A percentile compares a stretch with the other conserved stretches of the same genome.
Conservation (phyloP, 2,113 vertebrate genomes). For the Cepphus grylle region DNA sequence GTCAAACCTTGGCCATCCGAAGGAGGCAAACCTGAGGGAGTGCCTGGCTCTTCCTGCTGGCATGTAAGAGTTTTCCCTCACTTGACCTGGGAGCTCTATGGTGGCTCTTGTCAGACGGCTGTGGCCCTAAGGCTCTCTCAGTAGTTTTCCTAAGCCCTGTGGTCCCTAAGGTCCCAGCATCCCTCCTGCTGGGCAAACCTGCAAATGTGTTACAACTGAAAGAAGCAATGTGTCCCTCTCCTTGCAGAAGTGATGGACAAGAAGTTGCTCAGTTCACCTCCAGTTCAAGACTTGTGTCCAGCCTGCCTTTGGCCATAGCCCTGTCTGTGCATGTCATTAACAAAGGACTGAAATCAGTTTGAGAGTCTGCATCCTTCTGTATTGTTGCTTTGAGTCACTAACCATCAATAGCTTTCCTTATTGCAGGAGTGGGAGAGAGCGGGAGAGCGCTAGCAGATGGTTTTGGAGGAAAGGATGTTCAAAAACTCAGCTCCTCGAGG, state of each 20-base stretch:
- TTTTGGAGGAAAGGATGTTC: neutral
- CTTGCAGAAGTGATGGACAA: neutral
- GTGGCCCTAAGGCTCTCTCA: accelerated
- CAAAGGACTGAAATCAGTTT: neutral
- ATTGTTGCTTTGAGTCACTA: neutral
- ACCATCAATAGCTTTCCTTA: neutral
- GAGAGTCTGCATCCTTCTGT: neutral
- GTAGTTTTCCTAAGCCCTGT: neutral
- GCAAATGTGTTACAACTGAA: neutral
- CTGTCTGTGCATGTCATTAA: neutral
- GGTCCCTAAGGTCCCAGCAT: neutral
- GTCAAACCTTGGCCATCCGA: neutral
- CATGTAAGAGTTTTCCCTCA: neutral
- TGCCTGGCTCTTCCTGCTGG: neutral
- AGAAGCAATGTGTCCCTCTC: neutral
- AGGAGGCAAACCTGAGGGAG: neutral
- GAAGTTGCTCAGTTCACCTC: neutral
- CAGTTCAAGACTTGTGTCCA: neutral
- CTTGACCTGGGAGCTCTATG: neutral
- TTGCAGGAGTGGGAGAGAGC: neutral
- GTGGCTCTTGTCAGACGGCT: neutral
- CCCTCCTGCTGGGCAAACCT: neutral
- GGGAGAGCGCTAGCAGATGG: neutral
- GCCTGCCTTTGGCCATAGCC: neutral
- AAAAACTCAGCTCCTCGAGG: neutral